These are phyloP conservation scores for Mohoua ochrocephala DNA, from an alignment of 2,113 vertebrate genomes.

Conservation along the genomic window DNA sequence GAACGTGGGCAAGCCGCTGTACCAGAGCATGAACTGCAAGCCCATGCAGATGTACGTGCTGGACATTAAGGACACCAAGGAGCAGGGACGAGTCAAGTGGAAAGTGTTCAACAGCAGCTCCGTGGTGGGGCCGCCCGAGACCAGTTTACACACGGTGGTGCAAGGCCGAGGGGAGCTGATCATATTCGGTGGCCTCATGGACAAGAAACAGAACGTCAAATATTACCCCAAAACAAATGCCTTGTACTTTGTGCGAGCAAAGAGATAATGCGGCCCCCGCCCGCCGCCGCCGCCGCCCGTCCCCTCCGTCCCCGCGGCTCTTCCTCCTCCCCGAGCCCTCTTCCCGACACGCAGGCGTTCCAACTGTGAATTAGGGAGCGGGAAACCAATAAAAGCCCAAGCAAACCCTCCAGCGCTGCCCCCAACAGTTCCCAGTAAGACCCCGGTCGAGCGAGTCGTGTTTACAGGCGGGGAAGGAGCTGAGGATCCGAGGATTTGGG, in stretches of 20 bases:
- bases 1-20: too few relatives aligned
- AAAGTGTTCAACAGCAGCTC: conserved; percentile 85
- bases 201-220: conserved; percentile 99
- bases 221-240: conserved; percentile 99
- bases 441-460: background rate
- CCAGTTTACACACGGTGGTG: conserved; percentile 95
- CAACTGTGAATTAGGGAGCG: conserved; percentile 63
- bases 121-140: conserved; percentile 92
- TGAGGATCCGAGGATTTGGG: background rate
- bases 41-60: conserved; percentile 99
- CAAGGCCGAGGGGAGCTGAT: conserved; percentile 95
- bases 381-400: conserved; percentile 49
- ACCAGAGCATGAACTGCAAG: conserved; percentile 98
- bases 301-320: background rate
- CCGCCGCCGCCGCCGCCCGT: background rate
- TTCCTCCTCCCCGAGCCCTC: conserved; percentile 19
- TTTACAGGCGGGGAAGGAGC: conserved; percentile 40
- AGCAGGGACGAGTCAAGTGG: conserved; percentile 85
- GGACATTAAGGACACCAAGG: conserved; percentile 87
- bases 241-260: conserved; percentile 98
- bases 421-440: background rate
- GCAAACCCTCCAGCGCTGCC: conserved; percentile 10
- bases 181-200: conserved; percentile 97
- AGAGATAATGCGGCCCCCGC: conserved; percentile 84
- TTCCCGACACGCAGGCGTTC: conserved; percentile 13